Percentiles rank a stretch among this genome's conserved stretches.
Evolutionary conservation across 2,888 invertebrate species (phyloP).

Genomic region (Cosmorhoe ocellata): DNA sequence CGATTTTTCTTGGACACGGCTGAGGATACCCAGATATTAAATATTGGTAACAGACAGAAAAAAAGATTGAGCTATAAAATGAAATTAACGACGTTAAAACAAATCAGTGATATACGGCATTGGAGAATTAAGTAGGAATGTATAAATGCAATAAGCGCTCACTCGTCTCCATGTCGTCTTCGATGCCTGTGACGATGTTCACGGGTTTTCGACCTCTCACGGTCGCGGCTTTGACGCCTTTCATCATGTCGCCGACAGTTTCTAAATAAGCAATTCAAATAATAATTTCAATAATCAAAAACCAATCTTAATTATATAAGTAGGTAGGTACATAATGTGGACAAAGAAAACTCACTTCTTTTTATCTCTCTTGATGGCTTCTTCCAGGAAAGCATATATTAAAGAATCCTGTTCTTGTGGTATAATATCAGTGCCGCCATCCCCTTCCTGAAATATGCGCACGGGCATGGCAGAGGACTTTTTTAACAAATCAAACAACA

Average conservation of each 20-base stretch:
- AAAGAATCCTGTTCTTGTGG: slow-evolving; percentile 68
- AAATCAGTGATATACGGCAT: too few relatives aligned
- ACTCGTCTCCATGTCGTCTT: slow-evolving; percentile 52
- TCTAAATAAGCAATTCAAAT: not conserved
- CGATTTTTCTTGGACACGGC: slow-evolving; percentile 43
- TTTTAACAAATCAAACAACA: too few relatives aligned
- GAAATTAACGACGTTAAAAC: too few relatives aligned
- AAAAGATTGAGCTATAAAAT: not conserved
- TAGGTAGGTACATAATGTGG: too few relatives aligned
- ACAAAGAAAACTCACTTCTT: slow-evolving; percentile 64
- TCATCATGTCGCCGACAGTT: slow-evolving; percentile 50
- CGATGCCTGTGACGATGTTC: slow-evolving; percentile 52
- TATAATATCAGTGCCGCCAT: slow-evolving; percentile 42
- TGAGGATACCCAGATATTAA: slow-evolving; percentile 20
- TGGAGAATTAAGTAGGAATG: too few relatives aligned
- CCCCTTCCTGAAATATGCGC: slow-evolving; percentile 20
- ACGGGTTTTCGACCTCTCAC: slow-evolving; percentile 40
- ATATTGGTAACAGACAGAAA: too few relatives aligned
- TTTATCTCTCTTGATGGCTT: slow-evolving; percentile 70
- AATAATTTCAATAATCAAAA: not conserved
- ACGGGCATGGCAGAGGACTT: too few relatives aligned
- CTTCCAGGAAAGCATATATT: slow-evolving; percentile 70
- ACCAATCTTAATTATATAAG: too few relatives aligned
- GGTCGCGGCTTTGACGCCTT: slow-evolving; percentile 42
- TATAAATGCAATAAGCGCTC: not conserved